Percentiles rank a stretch among this genome's conserved stretches.
Evolutionary conservation across 2,888 invertebrate genomes (phyloP).

Genomic region (Hirtodrosophila confusa): DNA sequence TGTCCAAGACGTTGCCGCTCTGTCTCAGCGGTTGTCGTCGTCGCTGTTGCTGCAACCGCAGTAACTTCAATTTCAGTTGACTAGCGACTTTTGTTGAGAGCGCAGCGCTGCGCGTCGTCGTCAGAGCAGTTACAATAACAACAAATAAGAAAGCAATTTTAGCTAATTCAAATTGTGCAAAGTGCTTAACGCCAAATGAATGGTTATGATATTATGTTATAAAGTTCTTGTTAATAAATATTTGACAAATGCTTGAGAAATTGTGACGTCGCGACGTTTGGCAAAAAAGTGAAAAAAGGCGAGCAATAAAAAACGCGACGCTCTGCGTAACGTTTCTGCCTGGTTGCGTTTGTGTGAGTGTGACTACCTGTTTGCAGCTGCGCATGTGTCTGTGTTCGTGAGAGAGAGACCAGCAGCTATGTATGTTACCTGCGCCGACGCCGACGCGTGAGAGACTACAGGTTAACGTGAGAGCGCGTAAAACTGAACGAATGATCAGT

Average conservation of each 20-base stretch:
- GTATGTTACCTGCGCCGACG: constrained; percentile 42
- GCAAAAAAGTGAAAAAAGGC: constrained; percentile 33
- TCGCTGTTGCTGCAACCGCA: constrained; percentile 33
- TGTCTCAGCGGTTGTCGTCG: constrained; percentile 1
- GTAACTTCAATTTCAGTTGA: constrained; percentile 69
- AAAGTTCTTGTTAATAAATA: background rate
- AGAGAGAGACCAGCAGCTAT: constrained; percentile 24
- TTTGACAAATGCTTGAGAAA: constrained; percentile 11
- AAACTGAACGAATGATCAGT: constrained; percentile 43
- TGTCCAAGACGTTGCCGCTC: constrained; percentile 38
- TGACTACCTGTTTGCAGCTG: constrained; percentile 68
- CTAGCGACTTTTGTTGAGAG: constrained; percentile 62
- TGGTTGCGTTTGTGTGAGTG: constrained; percentile 53
- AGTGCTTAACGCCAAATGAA: constrained; percentile 6
- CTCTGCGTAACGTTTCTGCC: constrained; percentile 56
- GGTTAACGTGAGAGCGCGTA: background rate
- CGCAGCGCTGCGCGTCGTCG: constrained; percentile 42
- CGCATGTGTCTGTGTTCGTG: constrained; percentile 44
- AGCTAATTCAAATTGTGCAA: constrained; percentile 27
- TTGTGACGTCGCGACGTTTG: background rate
- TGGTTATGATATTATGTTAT: background rate
- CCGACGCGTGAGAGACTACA: constrained; percentile 36
- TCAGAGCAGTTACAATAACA: constrained; percentile 21
- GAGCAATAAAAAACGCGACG: constrained; percentile 55
- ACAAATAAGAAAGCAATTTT: constrained; percentile 46